phyloP scores from a whole-genome alignment of 2,888 invertebrate species.

The Tenthredo notha region DNA sequence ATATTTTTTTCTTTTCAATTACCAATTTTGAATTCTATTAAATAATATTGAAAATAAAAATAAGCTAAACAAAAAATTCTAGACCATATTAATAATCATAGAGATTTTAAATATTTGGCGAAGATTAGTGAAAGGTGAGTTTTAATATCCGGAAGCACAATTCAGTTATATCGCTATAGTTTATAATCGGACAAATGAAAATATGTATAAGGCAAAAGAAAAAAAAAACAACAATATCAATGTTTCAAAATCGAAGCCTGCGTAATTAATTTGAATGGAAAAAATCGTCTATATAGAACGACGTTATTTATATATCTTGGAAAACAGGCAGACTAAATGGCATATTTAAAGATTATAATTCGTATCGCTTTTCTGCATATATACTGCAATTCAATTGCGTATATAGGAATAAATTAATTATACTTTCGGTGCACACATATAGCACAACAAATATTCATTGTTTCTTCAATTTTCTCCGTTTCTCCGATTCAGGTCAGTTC shows the following conservation, averaged over 20 bases:
- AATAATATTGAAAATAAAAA: background rate
- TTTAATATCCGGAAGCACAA: background rate
- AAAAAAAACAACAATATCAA: background rate
- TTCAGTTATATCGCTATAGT: background rate
- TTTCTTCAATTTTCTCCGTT: background rate
- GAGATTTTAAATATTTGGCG: background rate
- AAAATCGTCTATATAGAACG: background rate
- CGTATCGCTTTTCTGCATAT: background rate
- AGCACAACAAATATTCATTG: background rate
- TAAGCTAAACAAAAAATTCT: background rate
- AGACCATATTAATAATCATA: too few relatives aligned
- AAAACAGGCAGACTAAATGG: constrained; percentile 8
- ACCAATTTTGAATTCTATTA: background rate
- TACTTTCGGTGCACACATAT: constrained; percentile 1
- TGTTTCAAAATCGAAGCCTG: background rate
- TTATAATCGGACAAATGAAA: background rate
- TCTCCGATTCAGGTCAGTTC: constrained; percentile 7
- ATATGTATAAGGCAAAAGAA: background rate
- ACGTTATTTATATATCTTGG: background rate
- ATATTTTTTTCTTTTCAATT: background rate
- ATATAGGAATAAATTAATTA: background rate
- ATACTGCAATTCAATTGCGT: background rate
- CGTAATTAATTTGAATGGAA: background rate
- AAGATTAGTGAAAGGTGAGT: background rate
- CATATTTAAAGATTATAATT: constrained; percentile 24